Conservation (phyloP, 2,113 vertebrate genomes). For the Misgurnus anguillicaudatus region DNA sequence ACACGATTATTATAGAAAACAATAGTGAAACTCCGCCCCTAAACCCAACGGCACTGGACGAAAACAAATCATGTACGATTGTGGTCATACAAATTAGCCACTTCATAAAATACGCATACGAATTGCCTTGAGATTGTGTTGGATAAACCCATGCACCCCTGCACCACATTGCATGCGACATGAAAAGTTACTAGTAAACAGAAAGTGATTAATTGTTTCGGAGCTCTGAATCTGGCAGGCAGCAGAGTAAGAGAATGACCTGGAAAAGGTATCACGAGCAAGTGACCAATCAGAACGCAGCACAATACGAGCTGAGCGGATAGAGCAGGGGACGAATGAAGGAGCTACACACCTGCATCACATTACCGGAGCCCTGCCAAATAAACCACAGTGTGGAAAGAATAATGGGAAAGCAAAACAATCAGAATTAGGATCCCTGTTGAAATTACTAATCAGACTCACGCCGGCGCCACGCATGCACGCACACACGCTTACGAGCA, state of each 20-base stretch:
- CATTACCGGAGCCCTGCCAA: constrained; percentile 30
- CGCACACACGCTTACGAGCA: constrained; percentile 47
- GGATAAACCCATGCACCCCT: too few relatives aligned
- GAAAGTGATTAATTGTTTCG: background rate
- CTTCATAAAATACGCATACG: too few relatives aligned
- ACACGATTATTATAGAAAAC: too few relatives aligned
- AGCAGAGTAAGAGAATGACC: constrained; percentile 8
- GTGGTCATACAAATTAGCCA: too few relatives aligned
- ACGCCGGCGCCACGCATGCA: background rate
- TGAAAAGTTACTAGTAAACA: background rate
- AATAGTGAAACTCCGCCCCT: too few relatives aligned
- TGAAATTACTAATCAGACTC: constrained; percentile 38
- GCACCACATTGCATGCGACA: background rate
- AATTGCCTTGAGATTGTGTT: too few relatives aligned
- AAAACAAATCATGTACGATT: too few relatives aligned
- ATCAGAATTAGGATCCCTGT: constrained; percentile 34
- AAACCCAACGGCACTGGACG: too few relatives aligned
- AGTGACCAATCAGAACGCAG: constrained; percentile 3
- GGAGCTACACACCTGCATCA: constrained; percentile 34
- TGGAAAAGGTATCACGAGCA: constrained; percentile 2
- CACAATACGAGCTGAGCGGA: constrained; percentile 5
- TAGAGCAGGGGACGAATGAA: constrained; percentile 28
- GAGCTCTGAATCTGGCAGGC: background rate
- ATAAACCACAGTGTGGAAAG: constrained; percentile 18
- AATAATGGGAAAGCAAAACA: constrained; percentile 32